phyloP scores from a whole-genome alignment of 2,113 vertebrate genomes.

The Cottus gobio region DNA sequence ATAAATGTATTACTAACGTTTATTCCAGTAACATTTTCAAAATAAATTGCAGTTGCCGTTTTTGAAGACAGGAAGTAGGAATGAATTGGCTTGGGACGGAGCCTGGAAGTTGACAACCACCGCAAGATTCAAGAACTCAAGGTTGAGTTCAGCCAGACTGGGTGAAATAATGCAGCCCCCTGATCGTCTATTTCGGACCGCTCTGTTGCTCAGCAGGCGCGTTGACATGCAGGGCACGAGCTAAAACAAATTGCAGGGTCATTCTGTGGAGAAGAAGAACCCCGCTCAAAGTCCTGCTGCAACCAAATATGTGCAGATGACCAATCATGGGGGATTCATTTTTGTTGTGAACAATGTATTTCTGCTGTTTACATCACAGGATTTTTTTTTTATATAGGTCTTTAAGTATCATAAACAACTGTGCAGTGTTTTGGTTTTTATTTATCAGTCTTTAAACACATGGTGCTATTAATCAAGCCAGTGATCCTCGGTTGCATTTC shows the following conservation, averaged over 20 bases:
- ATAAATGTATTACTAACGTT: not conserved
- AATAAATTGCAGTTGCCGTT: not conserved
- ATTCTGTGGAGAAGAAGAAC: not conserved
- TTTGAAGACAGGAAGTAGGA: not conserved
- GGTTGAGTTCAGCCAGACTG: conserved; percentile 18
- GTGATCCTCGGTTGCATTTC: not conserved
- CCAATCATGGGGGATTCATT: not conserved
- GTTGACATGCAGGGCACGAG: not conserved
- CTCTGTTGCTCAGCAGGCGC: not conserved
- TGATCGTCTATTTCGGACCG: not conserved
- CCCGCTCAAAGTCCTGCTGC: not conserved
- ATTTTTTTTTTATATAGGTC: too few relatives aligned
- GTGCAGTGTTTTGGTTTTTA: not conserved
- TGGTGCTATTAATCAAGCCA: not conserved
- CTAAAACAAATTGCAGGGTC: not conserved
- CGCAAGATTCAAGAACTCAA: not conserved
- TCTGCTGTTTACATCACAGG: not conserved
- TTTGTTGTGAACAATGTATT: not conserved
- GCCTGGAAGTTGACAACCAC: not conserved
- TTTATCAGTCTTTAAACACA: not conserved
- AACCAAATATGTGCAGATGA: not conserved
- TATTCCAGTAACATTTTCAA: not conserved
- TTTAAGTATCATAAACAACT: not conserved
- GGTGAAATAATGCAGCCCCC: conserved; percentile 4
- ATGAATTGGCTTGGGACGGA: not conserved